Percentiles rank a stretch among this genome's conserved stretches.
These are phyloP conservation scores for Psilopogon haemacephalus DNA, from an alignment of 2,113 vertebrate species.

Conservation along the genomic window DNA sequence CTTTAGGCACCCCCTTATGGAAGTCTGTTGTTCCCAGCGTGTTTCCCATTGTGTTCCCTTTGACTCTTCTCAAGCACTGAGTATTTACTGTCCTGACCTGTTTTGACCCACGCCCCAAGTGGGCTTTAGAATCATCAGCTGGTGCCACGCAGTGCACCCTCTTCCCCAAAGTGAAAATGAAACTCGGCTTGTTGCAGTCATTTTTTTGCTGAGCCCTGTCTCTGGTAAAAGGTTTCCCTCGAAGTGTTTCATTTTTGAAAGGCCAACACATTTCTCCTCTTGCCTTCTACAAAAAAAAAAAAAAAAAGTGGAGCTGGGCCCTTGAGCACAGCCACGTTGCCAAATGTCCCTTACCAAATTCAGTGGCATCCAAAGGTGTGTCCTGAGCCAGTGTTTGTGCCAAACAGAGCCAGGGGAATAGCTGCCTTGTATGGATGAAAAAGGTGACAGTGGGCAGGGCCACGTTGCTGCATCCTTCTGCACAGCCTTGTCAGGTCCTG, in stretches of 20 bases:
- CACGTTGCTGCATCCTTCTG: neutral
- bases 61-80: neutral
- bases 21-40: neutral
- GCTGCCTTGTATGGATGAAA: neutral
- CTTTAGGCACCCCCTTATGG: neutral
- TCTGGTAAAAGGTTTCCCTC: neutral
- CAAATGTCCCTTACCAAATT: neutral
- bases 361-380: neutral
- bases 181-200: neutral
- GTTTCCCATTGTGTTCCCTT: neutral
- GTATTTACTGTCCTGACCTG: neutral
- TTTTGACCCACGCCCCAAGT: neutral
- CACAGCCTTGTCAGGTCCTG: accelerated
- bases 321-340: neutral
- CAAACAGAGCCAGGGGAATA: neutral
- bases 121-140: neutral
- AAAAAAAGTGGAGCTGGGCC: neutral
- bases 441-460: neutral
- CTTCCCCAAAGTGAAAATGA: neutral
- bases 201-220: neutral
- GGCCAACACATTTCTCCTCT: neutral
- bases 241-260: neutral
- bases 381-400: neutral
- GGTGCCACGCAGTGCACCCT: neutral
- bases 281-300: neutral